Percentiles rank a stretch among this genome's conserved stretches.
phyloP scores from a whole-genome alignment of 2,113 vertebrate species.

The Zosterops pallidus region DNA sequence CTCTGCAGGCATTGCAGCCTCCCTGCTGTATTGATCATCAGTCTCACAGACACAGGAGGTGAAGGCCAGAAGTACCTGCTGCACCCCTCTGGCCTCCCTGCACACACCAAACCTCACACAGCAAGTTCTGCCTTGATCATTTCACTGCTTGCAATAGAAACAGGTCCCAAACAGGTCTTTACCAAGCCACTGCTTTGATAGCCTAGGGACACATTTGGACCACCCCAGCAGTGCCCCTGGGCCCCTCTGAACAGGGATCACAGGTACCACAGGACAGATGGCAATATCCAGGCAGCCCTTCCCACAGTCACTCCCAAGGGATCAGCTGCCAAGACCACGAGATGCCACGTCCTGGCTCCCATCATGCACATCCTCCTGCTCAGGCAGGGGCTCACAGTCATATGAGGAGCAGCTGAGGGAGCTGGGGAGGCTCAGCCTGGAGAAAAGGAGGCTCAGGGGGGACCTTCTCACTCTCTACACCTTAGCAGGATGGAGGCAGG shows the following conservation, averaged over 20 bases:
- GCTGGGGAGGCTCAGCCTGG: not conserved
- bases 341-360: not conserved
- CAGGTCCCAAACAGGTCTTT: not conserved
- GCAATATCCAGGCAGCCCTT: not conserved
- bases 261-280: rapidly evolving
- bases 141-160: not conserved
- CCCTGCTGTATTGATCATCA: not conserved
- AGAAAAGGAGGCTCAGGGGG: not conserved
- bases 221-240: not conserved
- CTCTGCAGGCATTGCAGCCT: not conserved
- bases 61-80: not conserved
- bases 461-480: rapidly evolving
- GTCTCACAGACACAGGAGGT: not conserved
- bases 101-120: not conserved
- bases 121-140: rapidly evolving
- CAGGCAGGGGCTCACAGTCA: not conserved
- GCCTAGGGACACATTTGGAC: not conserved
- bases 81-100: not conserved
- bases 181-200: not conserved
- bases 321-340: not conserved
- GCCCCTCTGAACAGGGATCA: not conserved
- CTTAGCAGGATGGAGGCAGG: not conserved
- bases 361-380: not conserved
- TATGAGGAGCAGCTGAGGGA: not conserved
- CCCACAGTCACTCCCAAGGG: not conserved